Evolutionary conservation across 2,888 invertebrate species (phyloP).

Genomic region (Apodemia hepburni): DNA sequence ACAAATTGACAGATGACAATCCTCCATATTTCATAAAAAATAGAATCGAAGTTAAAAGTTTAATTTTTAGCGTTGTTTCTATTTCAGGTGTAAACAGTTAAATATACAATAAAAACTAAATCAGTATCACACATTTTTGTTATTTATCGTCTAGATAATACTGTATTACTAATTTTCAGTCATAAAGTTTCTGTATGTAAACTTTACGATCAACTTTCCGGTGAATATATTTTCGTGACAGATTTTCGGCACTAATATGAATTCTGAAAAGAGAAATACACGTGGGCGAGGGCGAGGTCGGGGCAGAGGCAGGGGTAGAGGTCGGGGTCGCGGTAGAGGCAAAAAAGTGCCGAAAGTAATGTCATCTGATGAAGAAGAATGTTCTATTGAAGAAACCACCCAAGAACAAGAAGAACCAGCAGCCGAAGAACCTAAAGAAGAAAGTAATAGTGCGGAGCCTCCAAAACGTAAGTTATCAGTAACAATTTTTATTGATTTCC

Average conservation of each 20-base stretch:
- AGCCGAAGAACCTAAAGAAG: constrained; percentile 65
- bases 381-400: constrained; percentile 67
- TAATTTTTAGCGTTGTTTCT: too few relatives aligned
- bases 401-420: constrained; percentile 76
- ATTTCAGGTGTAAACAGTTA: too few relatives aligned
- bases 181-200: not conserved
- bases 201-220: not conserved
- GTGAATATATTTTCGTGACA: not conserved
- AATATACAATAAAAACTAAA: too few relatives aligned
- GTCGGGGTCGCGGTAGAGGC: constrained; percentile 85
- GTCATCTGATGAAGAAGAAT: constrained; percentile 81
- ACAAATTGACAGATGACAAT: too few relatives aligned
- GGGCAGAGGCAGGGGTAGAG: constrained; percentile 87
- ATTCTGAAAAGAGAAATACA: constrained; percentile 80
- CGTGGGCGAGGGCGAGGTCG: constrained; percentile 89
- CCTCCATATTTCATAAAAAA: too few relatives aligned
- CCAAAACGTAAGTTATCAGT: constrained; percentile 67
- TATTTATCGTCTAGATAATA: too few relatives aligned
- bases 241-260: constrained; percentile 45
- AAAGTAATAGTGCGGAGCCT: constrained; percentile 67
- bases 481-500: too few relatives aligned
- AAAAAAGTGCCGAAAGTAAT: constrained; percentile 87
- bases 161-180: not conserved
- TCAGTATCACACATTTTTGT: too few relatives aligned
- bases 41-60: too few relatives aligned